Percentiles rank a stretch among this genome's conserved stretches.
phyloP scores from a whole-genome alignment of 2,113 vertebrate species.

The Spea multiplicata region DNA sequence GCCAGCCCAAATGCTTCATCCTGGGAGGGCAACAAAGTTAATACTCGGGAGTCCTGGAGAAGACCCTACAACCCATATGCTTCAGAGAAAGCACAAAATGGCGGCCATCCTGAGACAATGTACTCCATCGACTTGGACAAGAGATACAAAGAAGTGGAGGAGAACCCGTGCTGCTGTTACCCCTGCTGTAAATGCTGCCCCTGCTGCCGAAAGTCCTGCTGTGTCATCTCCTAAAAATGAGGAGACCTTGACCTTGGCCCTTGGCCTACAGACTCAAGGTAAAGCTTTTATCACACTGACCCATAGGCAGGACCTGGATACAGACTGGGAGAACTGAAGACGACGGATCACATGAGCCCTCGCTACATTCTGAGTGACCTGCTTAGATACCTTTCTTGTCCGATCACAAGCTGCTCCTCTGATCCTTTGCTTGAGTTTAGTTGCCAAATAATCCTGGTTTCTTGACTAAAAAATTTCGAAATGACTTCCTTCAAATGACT shows the following conservation, averaged over 20 bases:
- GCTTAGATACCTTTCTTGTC: background rate
- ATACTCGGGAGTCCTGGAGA: slow-evolving; percentile 50
- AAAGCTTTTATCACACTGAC: background rate
- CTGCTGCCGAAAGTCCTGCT: slow-evolving; percentile 59
- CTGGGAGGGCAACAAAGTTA: background rate
- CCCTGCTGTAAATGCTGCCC: slow-evolving; percentile 59
- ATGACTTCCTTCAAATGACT: background rate
- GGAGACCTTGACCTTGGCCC: background rate
- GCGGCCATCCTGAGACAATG: slow-evolving; percentile 40
- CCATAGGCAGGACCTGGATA: background rate
- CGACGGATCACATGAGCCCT: no score
- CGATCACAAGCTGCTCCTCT: background rate
- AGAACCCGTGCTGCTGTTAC: slow-evolving; percentile 52
- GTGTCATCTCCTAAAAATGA: slow-evolving; percentile 56
- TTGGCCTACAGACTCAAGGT: slow-evolving; percentile 3
- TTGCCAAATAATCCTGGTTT: slow-evolving; percentile 13
- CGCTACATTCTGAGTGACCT: no score
- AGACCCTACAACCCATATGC: slow-evolving; percentile 64
- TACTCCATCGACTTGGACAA: slow-evolving; percentile 57
- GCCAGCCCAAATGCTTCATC: background rate
- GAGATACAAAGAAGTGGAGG: slow-evolving; percentile 7
- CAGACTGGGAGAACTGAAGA: no score
- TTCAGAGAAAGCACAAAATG: slow-evolving; percentile 51
- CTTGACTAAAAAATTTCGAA: no score
- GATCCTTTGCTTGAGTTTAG: background rate